Base-by-base conservation (phyloP, 2,113 vertebrate species). In the Octodon degus region DNA sequence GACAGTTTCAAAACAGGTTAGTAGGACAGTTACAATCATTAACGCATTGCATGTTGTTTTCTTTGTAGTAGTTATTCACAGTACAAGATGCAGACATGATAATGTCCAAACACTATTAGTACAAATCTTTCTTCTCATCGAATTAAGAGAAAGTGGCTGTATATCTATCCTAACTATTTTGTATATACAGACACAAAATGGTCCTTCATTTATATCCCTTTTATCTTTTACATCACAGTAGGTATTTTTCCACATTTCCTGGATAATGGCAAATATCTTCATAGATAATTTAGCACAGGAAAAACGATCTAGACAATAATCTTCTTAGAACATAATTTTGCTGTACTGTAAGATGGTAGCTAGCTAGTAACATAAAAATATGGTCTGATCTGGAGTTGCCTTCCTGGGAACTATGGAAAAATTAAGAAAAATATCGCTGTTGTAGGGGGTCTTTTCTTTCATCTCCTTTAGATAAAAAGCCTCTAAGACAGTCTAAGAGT, bases 281-380 rank as follows among this genome's bases (percentile, higher is more conserved):
- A 72, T 47, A 91, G 77, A 96, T 96, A 98, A 97, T 90, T 96
- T 98, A 86, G 96, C 93, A 96, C 22, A 95, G 58, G 96, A 97
- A 93, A 90, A 74, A 58, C 68, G 63, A 83, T 86, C 3, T 92
- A 97, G 67, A 72, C 93, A 85, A 97, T 97, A 97, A 97, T 97
- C 93, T 97, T 97, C 96, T 97, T 85, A 96, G 86, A 77, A 90
- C 83, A 97, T 98, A 97, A 98, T 97, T 92, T 97, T 91, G 90
- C 86, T 90, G 81, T 86, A 74, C 47, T 93, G 92, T 98, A 91
- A 95, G 93, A 72, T 92, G 93, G 77, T 96, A 70, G 91, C 68
- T 84, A 89, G 55, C 84, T 88, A 98, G 97, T 86, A 97, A 90
- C 58, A 96, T 53, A 53, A 53, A 79, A 16, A 34, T 53, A 34